Evolutionary conservation across 2,113 vertebrate genomes (phyloP).

Genomic region (Peucedramus taeniatus): DNA sequence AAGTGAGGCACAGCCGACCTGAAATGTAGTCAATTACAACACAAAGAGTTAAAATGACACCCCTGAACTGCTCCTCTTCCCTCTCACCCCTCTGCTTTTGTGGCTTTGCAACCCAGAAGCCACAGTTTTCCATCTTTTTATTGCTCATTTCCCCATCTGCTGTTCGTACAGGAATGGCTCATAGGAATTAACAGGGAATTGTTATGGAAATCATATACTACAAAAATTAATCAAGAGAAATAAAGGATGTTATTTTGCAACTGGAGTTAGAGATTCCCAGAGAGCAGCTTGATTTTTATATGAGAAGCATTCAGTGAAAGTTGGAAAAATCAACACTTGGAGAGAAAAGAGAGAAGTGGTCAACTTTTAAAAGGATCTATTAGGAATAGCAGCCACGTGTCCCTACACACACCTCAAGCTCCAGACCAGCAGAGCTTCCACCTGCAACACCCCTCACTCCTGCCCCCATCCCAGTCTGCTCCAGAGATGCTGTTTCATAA

Average conservation of each 20-base stretch:
- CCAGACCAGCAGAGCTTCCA: neutral
- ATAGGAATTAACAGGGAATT: neutral
- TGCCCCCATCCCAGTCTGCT: neutral
- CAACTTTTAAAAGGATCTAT: neutral
- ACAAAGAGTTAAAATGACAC: conserved; percentile 52
- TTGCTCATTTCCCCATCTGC: neutral
- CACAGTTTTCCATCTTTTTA: neutral
- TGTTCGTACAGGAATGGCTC: neutral
- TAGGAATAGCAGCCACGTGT: neutral
- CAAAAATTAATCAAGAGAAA: neutral
- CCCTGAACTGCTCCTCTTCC: neutral
- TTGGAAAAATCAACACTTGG: neutral
- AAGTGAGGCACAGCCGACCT: neutral
- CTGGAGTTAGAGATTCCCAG: neutral
- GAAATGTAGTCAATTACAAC: conserved; percentile 56
- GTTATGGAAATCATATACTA: neutral
- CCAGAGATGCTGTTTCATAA: neutral
- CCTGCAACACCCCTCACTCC: rapidly evolving
- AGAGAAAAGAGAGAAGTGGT: neutral
- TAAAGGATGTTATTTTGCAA: neutral
- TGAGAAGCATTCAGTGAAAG: neutral
- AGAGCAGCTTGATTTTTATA: neutral
- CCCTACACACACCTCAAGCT: neutral
- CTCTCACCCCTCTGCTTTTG: neutral
- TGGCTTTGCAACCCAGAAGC: neutral